Base-by-base conservation (phyloP, 2,888 invertebrate genomes). In the Agrochola circellaris region DNA sequence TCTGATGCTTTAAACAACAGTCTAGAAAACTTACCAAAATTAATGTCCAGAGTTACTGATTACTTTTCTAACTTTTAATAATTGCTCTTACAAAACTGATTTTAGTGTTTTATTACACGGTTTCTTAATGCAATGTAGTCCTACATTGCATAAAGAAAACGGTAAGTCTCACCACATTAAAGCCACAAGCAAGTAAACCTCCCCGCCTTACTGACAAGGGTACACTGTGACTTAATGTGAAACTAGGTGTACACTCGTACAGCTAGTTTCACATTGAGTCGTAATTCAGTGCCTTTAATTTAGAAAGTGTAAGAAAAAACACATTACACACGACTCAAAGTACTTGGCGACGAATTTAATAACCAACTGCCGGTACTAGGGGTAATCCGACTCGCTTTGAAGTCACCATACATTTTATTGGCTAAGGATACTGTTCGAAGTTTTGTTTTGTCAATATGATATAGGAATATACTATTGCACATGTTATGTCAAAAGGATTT, bases 221-320 rank as follows among this genome's bases (percentile, higher is more conserved):
- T 2, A 11, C 38, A 65, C n/a, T n/a, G n/a, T n/a, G n/a, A n/a
- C n/a, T n/a, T n/a, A n/a, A n/a, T n/a, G n/a, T n/a, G n/a, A n/a
- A n/a, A n/a, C n/a, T n/a, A n/a, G n/a, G 74, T 15, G 45, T 5
- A 30, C 42, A 70, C 30, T 67, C 73, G 78, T 79, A 65, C 75
- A 85, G 90, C 89, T 89, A 91, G 88, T 90, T 90, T 87, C 85
- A 86, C 62, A 81, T 90, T 88, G 86, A 87, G 82, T 87, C 81
- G 79, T 88, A 86, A 89, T 89, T 83, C 85, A 90, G 86, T 84
- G 74, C 85, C 84, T 87, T 88, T 89, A 83, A 89, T 89, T 89
- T 85, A 80, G 80, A 87, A 88, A 85, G 85, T 87, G 79, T 81
- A 78, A 81, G 75, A 72, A 81, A 77, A 74, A 78, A 60, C 78